Percentiles rank a stretch among this genome's conserved stretches.
phyloP scores from a whole-genome alignment of 1,140 invertebrate genomes.

The Drosophila biarmipes region DNA sequence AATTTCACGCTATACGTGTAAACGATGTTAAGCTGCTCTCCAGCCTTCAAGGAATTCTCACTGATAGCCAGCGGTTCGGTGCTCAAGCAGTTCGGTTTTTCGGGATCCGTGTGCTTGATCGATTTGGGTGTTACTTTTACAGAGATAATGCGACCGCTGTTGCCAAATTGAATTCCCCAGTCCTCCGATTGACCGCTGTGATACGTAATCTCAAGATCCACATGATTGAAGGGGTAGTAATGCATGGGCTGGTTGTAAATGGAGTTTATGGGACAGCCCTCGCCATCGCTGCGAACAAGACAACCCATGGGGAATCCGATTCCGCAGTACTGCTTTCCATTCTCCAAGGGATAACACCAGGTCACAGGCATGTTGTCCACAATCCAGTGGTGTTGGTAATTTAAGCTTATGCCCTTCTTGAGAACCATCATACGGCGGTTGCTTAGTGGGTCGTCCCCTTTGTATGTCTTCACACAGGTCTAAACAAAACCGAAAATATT shows the following conservation, averaged over 20 bases:
- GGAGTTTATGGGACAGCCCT: conserved; percentile 84
- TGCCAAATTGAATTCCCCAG: conserved; percentile 91
- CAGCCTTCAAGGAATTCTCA: conserved; percentile 85
- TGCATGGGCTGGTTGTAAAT: conserved; percentile 88
- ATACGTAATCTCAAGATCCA: conserved; percentile 96
- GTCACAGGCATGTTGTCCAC: conserved; percentile 99
- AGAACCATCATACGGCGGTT: conserved; percentile 91
- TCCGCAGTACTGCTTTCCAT: conserved; percentile 93
- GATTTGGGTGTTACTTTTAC: conserved; percentile 91
- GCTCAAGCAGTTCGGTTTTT: conserved; percentile 86
- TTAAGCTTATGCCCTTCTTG: conserved; percentile 96
- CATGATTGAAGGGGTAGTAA: conserved; percentile 98
- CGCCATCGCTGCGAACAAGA: conserved; percentile 86
- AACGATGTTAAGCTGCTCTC: conserved; percentile 88
- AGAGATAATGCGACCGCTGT: conserved; percentile 95
- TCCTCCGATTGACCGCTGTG: conserved; percentile 94
- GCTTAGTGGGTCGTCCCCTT: conserved; percentile 87
- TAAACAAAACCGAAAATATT: conserved; percentile 10
- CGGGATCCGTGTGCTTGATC: conserved; percentile 87
- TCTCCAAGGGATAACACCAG: conserved; percentile 95
- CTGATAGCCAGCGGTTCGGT: conserved; percentile 89
- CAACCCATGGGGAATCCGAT: conserved; percentile 99
- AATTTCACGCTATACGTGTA: conserved; percentile 96
- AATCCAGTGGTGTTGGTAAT: conserved; percentile 99
- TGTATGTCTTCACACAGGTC: conserved; percentile 90